A percentile compares a stretch with the other conserved stretches of the same genome.
Evolutionary conservation across 2,113 vertebrate genomes (phyloP).

Genomic region (Nothoprocta perdicaria): DNA sequence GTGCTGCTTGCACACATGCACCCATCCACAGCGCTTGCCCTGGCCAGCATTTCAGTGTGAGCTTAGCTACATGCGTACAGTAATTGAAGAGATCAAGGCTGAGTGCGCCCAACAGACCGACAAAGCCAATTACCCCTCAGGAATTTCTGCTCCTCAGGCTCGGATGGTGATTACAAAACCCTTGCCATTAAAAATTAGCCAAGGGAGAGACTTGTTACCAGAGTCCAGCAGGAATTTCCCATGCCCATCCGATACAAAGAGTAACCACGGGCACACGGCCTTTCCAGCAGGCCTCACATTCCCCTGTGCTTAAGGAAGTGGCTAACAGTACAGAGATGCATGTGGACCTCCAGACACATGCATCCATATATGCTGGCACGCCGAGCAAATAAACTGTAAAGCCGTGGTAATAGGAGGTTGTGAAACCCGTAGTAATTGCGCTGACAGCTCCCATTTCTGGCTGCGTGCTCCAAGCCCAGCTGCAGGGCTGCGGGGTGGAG

Average conservation of each 20-base stretch:
- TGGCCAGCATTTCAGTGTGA: neutral
- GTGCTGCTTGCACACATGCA: conserved; percentile 18
- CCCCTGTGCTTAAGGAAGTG: neutral
- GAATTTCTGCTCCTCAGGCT: conserved; percentile 75
- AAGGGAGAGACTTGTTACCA: conserved; percentile 48
- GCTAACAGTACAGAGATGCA: neutral
- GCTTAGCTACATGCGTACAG: conserved; percentile 42
- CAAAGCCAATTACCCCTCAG: conserved; percentile 76
- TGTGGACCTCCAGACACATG: neutral
- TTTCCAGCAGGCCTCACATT: neutral
- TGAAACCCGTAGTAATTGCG: conserved; percentile 31
- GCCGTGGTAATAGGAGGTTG: conserved; percentile 26
- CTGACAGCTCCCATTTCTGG: conserved; percentile 43
- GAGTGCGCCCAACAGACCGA: conserved; percentile 66
- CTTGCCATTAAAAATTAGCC: conserved; percentile 76
- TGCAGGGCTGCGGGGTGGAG: neutral
- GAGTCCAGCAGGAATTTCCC: conserved; percentile 58
- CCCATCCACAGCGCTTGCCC: conserved; percentile 55
- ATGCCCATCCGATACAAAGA: conserved; percentile 46
- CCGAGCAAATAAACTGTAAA: conserved; percentile 26
- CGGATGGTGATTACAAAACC: conserved; percentile 71
- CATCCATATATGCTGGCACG: neutral
- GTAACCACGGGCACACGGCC: neutral
- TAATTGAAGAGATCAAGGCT: conserved; percentile 77
- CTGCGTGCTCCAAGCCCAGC: neutral